Evolutionary conservation across 2,888 invertebrate genomes (phyloP), one percentile per base, ranked within the genome.

Genomic region (Dendrolimus houi): DNA sequence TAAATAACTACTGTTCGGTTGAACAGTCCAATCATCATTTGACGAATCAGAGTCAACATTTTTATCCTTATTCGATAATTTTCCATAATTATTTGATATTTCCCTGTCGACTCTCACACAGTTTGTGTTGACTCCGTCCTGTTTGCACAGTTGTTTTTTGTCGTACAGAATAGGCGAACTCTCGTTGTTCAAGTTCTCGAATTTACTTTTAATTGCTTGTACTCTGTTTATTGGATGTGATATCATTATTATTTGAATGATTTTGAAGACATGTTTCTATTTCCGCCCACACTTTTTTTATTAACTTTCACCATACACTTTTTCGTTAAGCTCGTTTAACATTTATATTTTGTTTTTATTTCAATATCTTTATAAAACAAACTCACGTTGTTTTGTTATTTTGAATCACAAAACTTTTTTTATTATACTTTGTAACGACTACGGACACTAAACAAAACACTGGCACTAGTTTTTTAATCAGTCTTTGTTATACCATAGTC

Each of bases 161-260:
- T 58, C 64, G 54, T 60, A 61, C 29, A 72, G 62, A n/a, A 73
- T 56, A 13, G 75, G 70, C n/a, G 77, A 74, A 58, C 68, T 76
- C 54, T 87, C 85, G 7, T 68, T 69, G 59, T 74, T 89, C 57
- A 92, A 74, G 72, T 84, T 91, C 70, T 94, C 94, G 71, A 94
- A 94, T 81, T 92, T 92, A 78, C 87, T 93, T 74, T 92, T 93
- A 62, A 94, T 93, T 56, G 92, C 91, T 86, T 92, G 93, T 54
- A 94, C 94, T 83, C 93, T 87, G 72, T 89, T 91, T 70, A 82
- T 81, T 61, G 82, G 75, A 72, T 84, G 80, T 62, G 87, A 85
- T 83, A 87, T 77, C 90, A 90, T 86, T 79, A 80, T 89, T 79
- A 80, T 89, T 85, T 86, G 75, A 69, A 74, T 64, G 60, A 66